Base-by-base conservation (phyloP, 2,888 invertebrate genomes). In the Eristalis pertinax region DNA sequence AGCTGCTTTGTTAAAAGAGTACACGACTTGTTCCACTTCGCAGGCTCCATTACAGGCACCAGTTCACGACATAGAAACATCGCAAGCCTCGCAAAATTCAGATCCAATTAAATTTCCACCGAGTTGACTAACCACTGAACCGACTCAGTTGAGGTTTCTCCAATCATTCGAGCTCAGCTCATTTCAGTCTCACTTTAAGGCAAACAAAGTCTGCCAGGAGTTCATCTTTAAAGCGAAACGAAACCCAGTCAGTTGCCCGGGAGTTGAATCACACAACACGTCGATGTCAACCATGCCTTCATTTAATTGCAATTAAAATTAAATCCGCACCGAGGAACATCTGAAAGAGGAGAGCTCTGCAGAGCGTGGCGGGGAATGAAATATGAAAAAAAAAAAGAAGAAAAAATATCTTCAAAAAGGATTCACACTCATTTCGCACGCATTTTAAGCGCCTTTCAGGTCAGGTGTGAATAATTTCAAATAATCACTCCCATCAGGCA, bases 401-500 rank as follows among this genome's bases (percentile, higher is more conserved):
- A 26, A 26, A 26, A 26, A 26, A 26, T n/a, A 76, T 84, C 79
- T 84, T 87, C 87, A 87, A 80, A 87, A 87, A 84, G 84, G 87
- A 87, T 84, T 80, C 79, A 84, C 83, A 87, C 83, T 87, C 84
- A 84, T 87, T 87, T 87, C 80, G 84, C 84, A 87, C 87, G 87
- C 87, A 87, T 87, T 84, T 87, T 87, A 80, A 84, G 87, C 87
- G 84, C 84, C 87, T 87, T 84, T 87, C 87, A 87, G 87, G 87
- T 87, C 87, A 87, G 87, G 87, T 87, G 87, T 87, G 84, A 87
- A 87, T 87, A 87, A 87, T 87, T 87, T 87, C 87, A 87, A 87
- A 84, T 87, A 87, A 87, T 87, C 84, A 80, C 87, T 83, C 79
- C 76, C 84, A 87, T 87, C 87, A 86, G 86, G 82, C 86, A 82